Evolutionary conservation across 2,888 invertebrate genomes (phyloP), one percentile per base, ranked within the genome.

Genomic region (Dascillus cervinus): DNA sequence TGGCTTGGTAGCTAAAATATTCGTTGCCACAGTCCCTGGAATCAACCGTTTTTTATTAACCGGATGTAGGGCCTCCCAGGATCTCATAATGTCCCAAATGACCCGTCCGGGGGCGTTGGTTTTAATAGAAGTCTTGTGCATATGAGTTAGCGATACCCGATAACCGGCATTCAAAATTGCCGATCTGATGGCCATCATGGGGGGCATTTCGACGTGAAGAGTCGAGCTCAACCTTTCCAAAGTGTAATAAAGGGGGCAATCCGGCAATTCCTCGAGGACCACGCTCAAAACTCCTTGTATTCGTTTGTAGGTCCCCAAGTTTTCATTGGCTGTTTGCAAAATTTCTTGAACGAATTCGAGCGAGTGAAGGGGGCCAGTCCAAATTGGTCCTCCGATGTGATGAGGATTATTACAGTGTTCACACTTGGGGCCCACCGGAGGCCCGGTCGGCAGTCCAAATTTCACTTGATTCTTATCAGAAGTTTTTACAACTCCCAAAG

Each of bases 361-460:
- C 47, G 87, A 77, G 62, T 97, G 94, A 21, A 98, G 73, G 0
- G 84, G 81, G 0, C 77, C 88, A 1, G 83, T 75, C 94, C 96
- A 98, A 45, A 99, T 81, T 0, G 98, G 98, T 1, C 98, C 98
- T 5, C 90, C 91, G 45, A 90, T 80, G 56, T 84, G 82, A 62
- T 84, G 81, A 30, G 70, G 72, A 49, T 79, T 76, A 1, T 74
- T 72, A 57, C 95, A 95, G 56, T 88, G 77, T 13, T 70, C 70
- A 60, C 95, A 96, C 12, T 67, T 62, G 15, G 67, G 65, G 1
- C 67, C 66, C 1, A 87, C 79, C 0, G 74, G 67, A 0, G 89
- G 86, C 3, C 76, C 85, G 3, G 72, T 64, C 0, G 87, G 80
- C 32, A 89, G 66, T 37, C 67, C 70, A 37, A 74, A 81, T 55